Percentiles rank a stretch among this genome's conserved stretches.
Conservation (phyloP, 2,113 vertebrate genomes). For the Saccopteryx bilineata region DNA sequence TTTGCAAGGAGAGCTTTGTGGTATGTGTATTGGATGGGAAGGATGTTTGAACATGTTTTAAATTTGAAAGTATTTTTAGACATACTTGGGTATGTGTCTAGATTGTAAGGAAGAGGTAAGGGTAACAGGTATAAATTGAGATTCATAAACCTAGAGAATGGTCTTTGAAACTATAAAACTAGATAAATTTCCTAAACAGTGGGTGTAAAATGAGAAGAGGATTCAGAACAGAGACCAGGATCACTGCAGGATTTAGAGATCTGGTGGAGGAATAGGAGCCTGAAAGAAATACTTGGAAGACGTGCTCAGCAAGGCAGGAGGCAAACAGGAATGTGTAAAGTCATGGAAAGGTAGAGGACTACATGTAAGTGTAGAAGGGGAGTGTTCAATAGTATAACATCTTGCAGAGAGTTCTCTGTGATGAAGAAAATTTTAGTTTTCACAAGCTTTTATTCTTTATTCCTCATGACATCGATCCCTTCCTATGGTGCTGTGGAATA, state of each 20-base stretch:
- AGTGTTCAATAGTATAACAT: not conserved
- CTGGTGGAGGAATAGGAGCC: not conserved
- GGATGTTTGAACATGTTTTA: not conserved
- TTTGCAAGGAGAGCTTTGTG: not conserved
- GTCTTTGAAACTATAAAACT: not conserved
- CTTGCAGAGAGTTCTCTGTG: too few relatives aligned
- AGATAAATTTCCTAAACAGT: not conserved
- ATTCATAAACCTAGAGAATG: not conserved
- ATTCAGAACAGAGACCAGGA: not conserved
- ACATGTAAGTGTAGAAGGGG: accelerated
- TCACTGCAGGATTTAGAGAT: not conserved
- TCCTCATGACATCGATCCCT: not conserved
- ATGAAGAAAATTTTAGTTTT: not conserved
- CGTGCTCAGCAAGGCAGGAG: not conserved
- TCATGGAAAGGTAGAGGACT: not conserved
- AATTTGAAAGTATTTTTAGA: not conserved
- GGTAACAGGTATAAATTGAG: not conserved
- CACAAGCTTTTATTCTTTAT: not conserved
- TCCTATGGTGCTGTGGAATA: not conserved
- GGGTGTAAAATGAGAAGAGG: not conserved
- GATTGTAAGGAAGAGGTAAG: not conserved
- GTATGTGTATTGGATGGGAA: not conserved
- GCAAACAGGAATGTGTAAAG: not conserved
- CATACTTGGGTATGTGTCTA: not conserved
- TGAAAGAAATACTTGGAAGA: not conserved